phyloP scores from a whole-genome alignment of 2,888 invertebrate genomes.

The Monochamus alternatus region DNA sequence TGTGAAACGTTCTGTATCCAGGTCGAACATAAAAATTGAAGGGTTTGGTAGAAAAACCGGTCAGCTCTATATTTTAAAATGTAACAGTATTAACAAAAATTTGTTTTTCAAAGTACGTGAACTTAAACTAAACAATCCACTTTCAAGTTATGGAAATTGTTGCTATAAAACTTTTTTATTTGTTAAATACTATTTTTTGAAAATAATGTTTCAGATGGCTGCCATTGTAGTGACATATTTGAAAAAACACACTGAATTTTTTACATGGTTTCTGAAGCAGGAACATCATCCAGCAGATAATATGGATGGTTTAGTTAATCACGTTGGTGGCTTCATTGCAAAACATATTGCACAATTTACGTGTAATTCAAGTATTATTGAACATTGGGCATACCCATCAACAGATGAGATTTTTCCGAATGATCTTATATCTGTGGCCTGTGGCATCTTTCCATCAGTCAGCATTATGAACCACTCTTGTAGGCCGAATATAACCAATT shows the following conservation, averaged over 20 bases:
- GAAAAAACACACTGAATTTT: constrained; percentile 77
- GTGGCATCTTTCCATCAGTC: constrained; percentile 89
- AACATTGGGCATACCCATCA: constrained; percentile 64
- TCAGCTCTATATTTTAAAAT: too few relatives aligned
- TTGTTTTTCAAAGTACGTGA: too few relatives aligned
- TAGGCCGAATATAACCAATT: constrained; percentile 84
- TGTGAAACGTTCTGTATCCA: too few relatives aligned
- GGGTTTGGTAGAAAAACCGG: too few relatives aligned
- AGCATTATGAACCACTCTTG: constrained; percentile 97
- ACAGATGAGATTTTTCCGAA: constrained; percentile 62
- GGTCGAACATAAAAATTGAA: too few relatives aligned
- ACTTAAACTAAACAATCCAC: too few relatives aligned
- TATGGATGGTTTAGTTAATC: constrained; percentile 65
- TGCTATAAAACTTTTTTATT: too few relatives aligned
- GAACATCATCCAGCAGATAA: constrained; percentile 63
- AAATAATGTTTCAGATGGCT: constrained; percentile 77
- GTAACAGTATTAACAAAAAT: too few relatives aligned
- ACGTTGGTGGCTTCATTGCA: constrained; percentile 79
- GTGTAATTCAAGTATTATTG: constrained; percentile 69
- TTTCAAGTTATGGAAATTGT: too few relatives aligned
- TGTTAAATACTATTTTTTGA: too few relatives aligned
- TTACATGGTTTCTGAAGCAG: constrained; percentile 72
- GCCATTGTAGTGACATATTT: constrained; percentile 79
- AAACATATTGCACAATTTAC: constrained; percentile 85
- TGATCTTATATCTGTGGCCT: constrained; percentile 72